Base-by-base conservation (phyloP, 2,888 invertebrate species). In the Pyrocoelia pectoralis region DNA sequence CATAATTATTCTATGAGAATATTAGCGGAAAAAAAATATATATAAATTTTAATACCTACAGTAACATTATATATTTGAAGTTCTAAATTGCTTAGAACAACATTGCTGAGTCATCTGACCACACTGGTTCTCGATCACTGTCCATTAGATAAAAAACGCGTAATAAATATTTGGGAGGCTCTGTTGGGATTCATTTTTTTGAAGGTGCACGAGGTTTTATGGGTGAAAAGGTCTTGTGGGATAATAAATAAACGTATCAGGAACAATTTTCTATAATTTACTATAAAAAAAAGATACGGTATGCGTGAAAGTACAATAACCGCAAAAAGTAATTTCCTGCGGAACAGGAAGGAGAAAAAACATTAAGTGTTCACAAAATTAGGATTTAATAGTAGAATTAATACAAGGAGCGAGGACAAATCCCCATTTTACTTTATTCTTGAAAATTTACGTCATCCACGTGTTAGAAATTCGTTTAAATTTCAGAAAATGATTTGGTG, bases 121-220 rank as follows among this genome's bases (percentile, higher is more conserved):
- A 61, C 56, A 57, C 67, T 43, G 61, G 57, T 64, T 61, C 57
- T 66, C 61, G 61, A 68, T 68, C 68, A 66, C 62, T 68, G 68
- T 61, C 60, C 61, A 62, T 63, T 68, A 68, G 65, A 65, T 64
- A 59, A 59, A 58, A 64, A 64, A 66, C 65, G 58, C 66, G 68
- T 61, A 65, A 66, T 66, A 66, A 64, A 63, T 66, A 59, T 63
- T 55, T 56, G 56, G 56, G 68, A 60, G 66, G 68, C 66, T 62
- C 61, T 43, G 41, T 29, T 60, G 58, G 68, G 68, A 62, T 60
- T 56, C 38, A 29, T 13, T 49, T 50, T 59, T 58, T 62, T 52
- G 41, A 12, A n/a, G 12, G 15, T 43, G 41, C 13, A 15, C 41
- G n/a, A n/a, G n/a, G 13, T 43, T 15, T 43, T 2, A 15, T 43